These are phyloP conservation scores for Okapia johnstoni DNA, from an alignment of 2,113 vertebrate genomes.

Conservation along the genomic window DNA sequence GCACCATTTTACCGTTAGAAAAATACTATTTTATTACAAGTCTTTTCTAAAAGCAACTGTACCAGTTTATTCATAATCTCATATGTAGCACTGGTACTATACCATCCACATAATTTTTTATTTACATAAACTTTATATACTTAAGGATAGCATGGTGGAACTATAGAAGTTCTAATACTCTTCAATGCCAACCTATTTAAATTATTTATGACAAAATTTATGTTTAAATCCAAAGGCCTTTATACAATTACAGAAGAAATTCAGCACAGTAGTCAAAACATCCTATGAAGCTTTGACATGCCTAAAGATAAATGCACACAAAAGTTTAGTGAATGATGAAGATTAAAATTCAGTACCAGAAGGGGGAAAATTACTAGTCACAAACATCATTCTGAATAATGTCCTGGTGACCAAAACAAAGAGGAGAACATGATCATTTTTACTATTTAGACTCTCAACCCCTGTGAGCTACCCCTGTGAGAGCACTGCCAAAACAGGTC, in stretches of 20 bases:
- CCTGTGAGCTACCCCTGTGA: neutral
- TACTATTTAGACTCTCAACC: neutral
- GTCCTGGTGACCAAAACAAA: neutral
- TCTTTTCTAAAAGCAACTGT: neutral
- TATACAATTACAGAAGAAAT: neutral
- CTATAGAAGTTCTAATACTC: neutral
- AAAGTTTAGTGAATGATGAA: neutral
- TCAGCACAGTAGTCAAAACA: neutral
- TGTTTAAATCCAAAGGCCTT: neutral
- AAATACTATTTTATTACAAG: neutral
- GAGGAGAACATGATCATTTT: neutral
- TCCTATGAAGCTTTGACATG: neutral
- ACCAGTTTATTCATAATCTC: neutral
- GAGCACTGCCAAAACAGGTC: neutral
- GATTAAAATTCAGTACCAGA: neutral
- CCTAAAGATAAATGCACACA: neutral
- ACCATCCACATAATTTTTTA: neutral
- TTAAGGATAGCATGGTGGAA: neutral
- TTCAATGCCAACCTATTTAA: neutral
- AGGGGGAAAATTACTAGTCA: neutral
- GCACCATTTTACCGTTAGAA: neutral
- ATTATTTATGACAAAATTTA: neutral
- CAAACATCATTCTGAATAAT: neutral
- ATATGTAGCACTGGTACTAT: neutral
- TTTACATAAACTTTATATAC: neutral